phyloP scores from a whole-genome alignment of 2,113 vertebrate species.

The Otolemur garnettii region DNA sequence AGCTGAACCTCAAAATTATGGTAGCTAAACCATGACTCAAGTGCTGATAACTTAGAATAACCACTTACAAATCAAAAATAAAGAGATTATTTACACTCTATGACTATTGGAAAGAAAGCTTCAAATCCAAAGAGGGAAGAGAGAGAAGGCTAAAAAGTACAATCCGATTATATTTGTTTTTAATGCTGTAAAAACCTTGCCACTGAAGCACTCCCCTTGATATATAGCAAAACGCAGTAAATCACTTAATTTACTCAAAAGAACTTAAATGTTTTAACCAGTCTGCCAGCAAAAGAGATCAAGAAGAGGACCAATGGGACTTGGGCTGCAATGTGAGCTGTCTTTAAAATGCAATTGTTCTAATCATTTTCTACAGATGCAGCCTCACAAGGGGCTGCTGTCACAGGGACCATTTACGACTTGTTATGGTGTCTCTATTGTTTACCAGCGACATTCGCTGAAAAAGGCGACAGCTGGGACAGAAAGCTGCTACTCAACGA shows the following conservation, averaged over 20 bases:
- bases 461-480: conserved; percentile 97
- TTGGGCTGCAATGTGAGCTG: conserved; percentile 90
- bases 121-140: conserved; percentile 35
- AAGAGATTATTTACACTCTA: conserved; percentile 30
- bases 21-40: neutral
- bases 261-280: conserved; percentile 92
- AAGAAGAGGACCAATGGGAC: conserved; percentile 93
- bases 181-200: conserved; percentile 76
- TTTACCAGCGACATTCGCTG: conserved; percentile 91
- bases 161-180: conserved; percentile 53
- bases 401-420: conserved; percentile 94
- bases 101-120: neutral
- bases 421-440: conserved; percentile 96
- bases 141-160: neutral
- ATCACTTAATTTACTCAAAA: conserved; percentile 92
- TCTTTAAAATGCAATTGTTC: conserved; percentile 99
- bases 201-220: conserved; percentile 84
- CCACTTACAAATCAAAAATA: conserved; percentile 25
- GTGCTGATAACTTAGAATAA: conserved; percentile 37
- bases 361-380: conserved; percentile 98
- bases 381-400: conserved; percentile 95
- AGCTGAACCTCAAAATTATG: conserved; percentile 24
- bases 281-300: conserved; percentile 90
- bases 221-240: conserved; percentile 86
- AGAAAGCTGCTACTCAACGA: conserved; percentile 92